Conservation (phyloP, 2,888 invertebrate genomes). For the Leptinotarsa haldemani region DNA sequence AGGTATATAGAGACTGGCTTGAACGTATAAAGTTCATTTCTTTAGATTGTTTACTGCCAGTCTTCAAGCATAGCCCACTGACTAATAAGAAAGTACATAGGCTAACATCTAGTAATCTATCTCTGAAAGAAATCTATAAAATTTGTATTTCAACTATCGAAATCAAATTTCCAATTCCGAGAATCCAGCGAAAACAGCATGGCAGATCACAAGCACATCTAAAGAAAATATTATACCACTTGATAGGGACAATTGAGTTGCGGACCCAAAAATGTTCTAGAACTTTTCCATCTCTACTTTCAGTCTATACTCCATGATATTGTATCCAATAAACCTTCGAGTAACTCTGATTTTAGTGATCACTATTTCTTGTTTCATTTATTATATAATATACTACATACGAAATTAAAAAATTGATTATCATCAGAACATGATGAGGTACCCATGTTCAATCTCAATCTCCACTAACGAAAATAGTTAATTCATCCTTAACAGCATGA, state of each 20-base stretch:
- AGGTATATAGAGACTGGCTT: too few species aligned
- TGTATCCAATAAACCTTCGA: too few species aligned
- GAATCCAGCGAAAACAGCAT: conserved; percentile 16
- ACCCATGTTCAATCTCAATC: background rate
- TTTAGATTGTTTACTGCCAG: too few species aligned
- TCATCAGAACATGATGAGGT: background rate
- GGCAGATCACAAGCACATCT: conserved; percentile 4
- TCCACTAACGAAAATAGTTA: background rate
- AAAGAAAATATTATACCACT: background rate
- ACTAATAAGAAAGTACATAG: too few species aligned
- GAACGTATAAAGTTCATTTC: too few species aligned
- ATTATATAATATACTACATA: background rate
- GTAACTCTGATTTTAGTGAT: background rate
- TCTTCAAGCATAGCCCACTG: too few species aligned
- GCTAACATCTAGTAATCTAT: background rate
- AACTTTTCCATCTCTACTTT: too few species aligned
- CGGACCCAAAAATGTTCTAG: too few species aligned
- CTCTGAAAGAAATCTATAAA: background rate
- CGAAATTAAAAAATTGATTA: background rate
- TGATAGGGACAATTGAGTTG: too few species aligned
- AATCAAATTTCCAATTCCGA: conserved; percentile 1
- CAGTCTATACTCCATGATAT: too few species aligned
- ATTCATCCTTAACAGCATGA: background rate
- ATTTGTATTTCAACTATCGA: too few species aligned
- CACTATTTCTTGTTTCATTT: background rate